Percentiles rank a stretch among this genome's conserved stretches.
Evolutionary conservation across 2,888 invertebrate species (phyloP).

Genomic region (Drymonia ruficornis): DNA sequence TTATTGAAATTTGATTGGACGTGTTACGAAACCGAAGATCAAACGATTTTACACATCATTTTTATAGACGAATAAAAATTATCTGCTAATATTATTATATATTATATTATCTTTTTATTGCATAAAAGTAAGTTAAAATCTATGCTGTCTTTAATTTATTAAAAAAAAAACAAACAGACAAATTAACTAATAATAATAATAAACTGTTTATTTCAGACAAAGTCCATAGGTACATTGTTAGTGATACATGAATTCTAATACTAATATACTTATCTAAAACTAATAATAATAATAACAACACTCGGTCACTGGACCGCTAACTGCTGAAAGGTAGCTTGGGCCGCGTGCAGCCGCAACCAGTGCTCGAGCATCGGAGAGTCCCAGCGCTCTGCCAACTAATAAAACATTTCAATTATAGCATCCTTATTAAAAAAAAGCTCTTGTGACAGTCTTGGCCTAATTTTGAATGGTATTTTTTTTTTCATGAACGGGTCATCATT

Average conservation of each 20-base stretch:
- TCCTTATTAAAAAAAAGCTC: conserved; percentile 52
- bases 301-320: too few species aligned
- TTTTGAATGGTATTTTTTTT: conserved; percentile 59
- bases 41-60: conserved; percentile 16
- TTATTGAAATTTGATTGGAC: conserved; percentile 28
- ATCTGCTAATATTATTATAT: neutral
- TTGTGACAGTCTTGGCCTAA: conserved; percentile 66
- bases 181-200: too few species aligned
- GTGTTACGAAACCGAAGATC: conserved; percentile 18
- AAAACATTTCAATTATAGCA: conserved; percentile 42
- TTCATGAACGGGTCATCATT: conserved; percentile 54
- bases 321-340: too few species aligned
- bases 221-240: too few species aligned
- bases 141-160: too few species aligned
- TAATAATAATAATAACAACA: too few species aligned
- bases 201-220: too few species aligned
- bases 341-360: too few species aligned
- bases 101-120: neutral
- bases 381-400: too few species aligned
- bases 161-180: neutral
- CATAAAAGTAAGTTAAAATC: neutral
- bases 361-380: too few species aligned
- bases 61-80: neutral
- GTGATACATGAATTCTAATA: too few species aligned
- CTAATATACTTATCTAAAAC: too few species aligned